Evolutionary conservation across 2,113 vertebrate genomes (phyloP).

Genomic region (Noturus placidus): DNA sequence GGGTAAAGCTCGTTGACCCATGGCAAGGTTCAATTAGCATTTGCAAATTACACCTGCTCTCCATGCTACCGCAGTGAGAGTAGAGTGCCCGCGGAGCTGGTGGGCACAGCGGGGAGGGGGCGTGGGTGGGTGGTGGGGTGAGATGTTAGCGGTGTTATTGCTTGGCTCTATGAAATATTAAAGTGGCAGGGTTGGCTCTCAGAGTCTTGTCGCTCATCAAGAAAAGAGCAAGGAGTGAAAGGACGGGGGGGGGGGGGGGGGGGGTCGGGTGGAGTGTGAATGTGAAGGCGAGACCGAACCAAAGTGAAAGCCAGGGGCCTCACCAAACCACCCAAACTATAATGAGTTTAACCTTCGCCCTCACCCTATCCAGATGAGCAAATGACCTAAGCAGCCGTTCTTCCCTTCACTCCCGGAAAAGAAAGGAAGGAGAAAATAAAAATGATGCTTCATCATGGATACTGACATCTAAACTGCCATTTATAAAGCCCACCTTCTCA

Average conservation of each 20-base stretch:
- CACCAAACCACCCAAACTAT: constrained; percentile 66
- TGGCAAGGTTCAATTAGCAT: constrained; percentile 75
- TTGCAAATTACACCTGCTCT: constrained; percentile 74
- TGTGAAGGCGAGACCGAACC: constrained; percentile 1
- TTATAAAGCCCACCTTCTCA: not conserved
- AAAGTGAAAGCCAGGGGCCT: constrained; percentile 55
- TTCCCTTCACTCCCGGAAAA: constrained; percentile 37
- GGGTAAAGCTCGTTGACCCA: constrained; percentile 72
- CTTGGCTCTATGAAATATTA: constrained; percentile 79
- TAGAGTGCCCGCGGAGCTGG: constrained; percentile 30
- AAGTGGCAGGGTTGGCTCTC: constrained; percentile 69
- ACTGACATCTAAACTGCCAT: constrained; percentile 10
- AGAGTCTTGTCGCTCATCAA: constrained; percentile 74
- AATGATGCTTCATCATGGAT: constrained; percentile 30
- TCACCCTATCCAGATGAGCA: constrained; percentile 59
- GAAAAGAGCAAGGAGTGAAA: constrained; percentile 68
- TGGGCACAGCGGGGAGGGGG: constrained; percentile 38
- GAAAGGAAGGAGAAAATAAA: not conserved
- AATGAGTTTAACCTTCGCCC: constrained; percentile 76
- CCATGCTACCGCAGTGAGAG: constrained; percentile 41
- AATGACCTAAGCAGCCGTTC: constrained; percentile 61
- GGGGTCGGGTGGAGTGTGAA: not conserved
- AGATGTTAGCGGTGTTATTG: constrained; percentile 70
- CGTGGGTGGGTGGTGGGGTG: constrained; percentile 32
- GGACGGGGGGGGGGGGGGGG: constrained; percentile 31